A percentile compares a stretch with the other conserved stretches of the same genome.
phyloP scores from a whole-genome alignment of 2,797 vertebrate species.

The Pangasius sanitwongsei region DNA sequence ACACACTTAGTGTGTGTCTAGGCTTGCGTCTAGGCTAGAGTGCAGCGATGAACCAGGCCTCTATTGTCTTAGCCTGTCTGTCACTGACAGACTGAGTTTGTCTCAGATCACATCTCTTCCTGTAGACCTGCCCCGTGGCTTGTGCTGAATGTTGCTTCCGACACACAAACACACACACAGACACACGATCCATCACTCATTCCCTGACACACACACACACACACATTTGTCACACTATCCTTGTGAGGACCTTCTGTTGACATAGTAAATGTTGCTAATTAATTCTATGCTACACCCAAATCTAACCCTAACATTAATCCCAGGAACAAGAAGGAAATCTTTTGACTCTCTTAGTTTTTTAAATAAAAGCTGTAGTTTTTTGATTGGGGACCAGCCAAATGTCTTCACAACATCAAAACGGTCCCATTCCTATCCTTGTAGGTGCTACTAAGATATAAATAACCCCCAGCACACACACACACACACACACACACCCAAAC shows the following conservation, averaged over 20 bases:
- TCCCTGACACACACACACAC: background rate
- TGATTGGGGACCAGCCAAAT: background rate
- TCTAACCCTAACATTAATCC: background rate
- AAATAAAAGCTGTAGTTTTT: background rate
- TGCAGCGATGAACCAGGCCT: conserved; percentile 44
- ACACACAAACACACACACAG: conserved; percentile 44
- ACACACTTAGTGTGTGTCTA: background rate
- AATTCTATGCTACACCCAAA: background rate
- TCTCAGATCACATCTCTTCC: conserved; percentile 60
- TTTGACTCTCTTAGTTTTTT: background rate
- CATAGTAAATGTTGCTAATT: too few species aligned
- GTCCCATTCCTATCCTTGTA: background rate
- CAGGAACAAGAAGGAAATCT: background rate
- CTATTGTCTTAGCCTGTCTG: conserved; percentile 55
- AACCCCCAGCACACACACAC: conserved; percentile 23
- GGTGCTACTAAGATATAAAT: background rate
- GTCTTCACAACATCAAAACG: background rate
- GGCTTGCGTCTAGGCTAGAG: conserved; percentile 25
- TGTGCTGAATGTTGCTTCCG: conserved; percentile 52
- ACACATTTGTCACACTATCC: background rate
- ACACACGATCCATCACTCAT: conserved; percentile 42
- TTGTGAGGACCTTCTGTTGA: background rate
- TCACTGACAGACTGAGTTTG: conserved; percentile 50
- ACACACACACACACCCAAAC: background rate
- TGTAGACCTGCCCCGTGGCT: conserved; percentile 51